phyloP scores from a whole-genome alignment of 2,888 invertebrate species.

The Lepidocyrtinus sp. region DNA sequence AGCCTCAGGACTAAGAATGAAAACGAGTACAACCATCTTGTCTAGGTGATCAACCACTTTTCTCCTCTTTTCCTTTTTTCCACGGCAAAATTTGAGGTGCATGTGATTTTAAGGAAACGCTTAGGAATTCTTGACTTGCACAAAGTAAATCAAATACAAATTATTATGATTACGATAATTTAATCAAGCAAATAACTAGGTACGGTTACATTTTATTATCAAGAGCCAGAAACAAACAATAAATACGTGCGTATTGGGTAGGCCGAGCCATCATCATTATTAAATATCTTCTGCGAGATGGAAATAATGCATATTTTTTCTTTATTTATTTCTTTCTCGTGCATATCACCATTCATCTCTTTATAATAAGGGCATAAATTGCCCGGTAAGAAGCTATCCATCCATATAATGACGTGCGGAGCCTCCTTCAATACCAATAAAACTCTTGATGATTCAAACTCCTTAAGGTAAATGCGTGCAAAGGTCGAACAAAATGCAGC shows the following conservation, averaged over 20 bases:
- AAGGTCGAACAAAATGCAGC: no score
- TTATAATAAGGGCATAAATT: slow-evolving; percentile 1
- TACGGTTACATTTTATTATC: not conserved
- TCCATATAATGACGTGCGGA: slow-evolving; percentile 11
- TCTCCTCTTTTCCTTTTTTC: not conserved
- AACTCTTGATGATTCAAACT: not conserved
- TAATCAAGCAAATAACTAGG: not conserved
- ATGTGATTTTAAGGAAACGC: not conserved
- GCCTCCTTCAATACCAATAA: not conserved
- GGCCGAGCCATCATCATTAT: not conserved
- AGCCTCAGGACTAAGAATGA: not conserved
- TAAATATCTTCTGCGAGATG: not conserved
- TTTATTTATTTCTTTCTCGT: not conserved
- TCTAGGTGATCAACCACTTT: not conserved
- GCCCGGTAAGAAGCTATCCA: not conserved
- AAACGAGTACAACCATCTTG: not conserved
- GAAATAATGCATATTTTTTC: not conserved
- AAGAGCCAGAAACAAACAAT: not conserved
- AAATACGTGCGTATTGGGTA: not conserved
- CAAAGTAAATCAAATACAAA: slow-evolving; percentile 6
- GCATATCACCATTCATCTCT: not conserved
- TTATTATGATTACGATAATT: slow-evolving; percentile 1
- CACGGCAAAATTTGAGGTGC: no score
- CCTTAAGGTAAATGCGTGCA: no score
- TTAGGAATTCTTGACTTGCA: not conserved